These are phyloP conservation scores for Ispidina lecontei DNA, from an alignment of 2,797 vertebrate genomes.

Conservation along the genomic window DNA sequence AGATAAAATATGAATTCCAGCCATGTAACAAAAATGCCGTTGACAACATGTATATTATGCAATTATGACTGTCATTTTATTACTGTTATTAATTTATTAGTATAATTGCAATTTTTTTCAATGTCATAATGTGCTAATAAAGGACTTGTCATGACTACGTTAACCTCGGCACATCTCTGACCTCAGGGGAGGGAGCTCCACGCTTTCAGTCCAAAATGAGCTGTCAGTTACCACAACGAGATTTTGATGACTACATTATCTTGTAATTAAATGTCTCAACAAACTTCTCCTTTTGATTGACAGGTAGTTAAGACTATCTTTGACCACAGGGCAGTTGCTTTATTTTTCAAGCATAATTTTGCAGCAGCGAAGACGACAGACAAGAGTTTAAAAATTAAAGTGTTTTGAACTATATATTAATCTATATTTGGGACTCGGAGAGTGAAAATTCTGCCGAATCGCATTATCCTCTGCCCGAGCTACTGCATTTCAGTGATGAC, in stretches of 20 bases:
- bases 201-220: conserved; percentile 83
- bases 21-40: conserved; percentile 79
- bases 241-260: conserved; percentile 85
- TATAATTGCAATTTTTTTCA: conserved; percentile 84
- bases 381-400: conserved; percentile 76
- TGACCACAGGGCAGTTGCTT: conserved; percentile 85
- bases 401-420: conserved; percentile 71
- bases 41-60: conserved; percentile 87
- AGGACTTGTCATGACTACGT: conserved; percentile 86
- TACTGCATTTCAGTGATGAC: conserved; percentile 58
- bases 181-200: conserved; percentile 80
- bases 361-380: conserved; percentile 56
- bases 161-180: conserved; percentile 83
- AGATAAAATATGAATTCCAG: conserved; percentile 81
- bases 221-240: conserved; percentile 85
- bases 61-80: conserved; percentile 88
- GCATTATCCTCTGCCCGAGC: conserved; percentile 31
- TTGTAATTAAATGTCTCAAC: conserved; percentile 89
- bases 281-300: conserved; percentile 86
- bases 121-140: conserved; percentile 85
- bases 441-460: conserved; percentile 49
- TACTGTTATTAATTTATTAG: conserved; percentile 88
- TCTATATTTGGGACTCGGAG: conserved; percentile 63
- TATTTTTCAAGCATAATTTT: conserved; percentile 79
- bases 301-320: conserved; percentile 85